Percentiles rank a stretch among this genome's conserved stretches.
phyloP scores from a whole-genome alignment of 1,140 invertebrate genomes.

The Drosophila triauraria region DNA sequence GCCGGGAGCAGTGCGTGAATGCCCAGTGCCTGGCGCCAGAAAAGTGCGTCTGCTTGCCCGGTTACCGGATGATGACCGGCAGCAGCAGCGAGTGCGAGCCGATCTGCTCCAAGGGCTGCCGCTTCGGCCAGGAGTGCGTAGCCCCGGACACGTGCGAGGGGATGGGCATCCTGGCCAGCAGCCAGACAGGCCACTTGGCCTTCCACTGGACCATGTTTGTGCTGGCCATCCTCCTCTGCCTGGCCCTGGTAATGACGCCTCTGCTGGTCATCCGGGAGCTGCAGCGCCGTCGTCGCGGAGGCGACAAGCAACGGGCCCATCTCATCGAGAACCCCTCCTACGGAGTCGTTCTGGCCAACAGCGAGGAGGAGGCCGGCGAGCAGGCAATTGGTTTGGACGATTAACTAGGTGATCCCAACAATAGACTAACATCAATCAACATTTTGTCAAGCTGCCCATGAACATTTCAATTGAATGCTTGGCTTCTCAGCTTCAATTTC shows the following conservation, averaged over 20 bases:
- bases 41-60: conserved; percentile 85
- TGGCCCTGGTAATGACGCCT: conserved; percentile 52
- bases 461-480: neutral
- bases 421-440: no score
- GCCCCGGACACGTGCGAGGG: conserved; percentile 46
- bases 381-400: conserved; percentile 49
- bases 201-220: conserved; percentile 44
- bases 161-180: neutral
- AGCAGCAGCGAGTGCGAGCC: conserved; percentile 86
- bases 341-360: conserved; percentile 61
- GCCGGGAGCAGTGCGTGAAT: conserved; percentile 86
- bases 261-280: conserved; percentile 61
- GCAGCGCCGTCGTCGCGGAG: conserved; percentile 37
- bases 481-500: conserved; percentile 2
- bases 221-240: conserved; percentile 50
- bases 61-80: conserved; percentile 83
- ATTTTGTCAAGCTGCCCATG: no score
- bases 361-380: conserved; percentile 48
- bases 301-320: conserved; percentile 56
- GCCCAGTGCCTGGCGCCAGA: conserved; percentile 85
- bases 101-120: conserved; percentile 87
- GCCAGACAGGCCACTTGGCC: neutral
- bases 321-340: conserved; percentile 80
- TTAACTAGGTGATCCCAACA: neutral
- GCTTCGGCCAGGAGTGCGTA: conserved; percentile 70